Conservation (phyloP, 2,888 invertebrate genomes). For the Rhagonycha lutea region DNA sequence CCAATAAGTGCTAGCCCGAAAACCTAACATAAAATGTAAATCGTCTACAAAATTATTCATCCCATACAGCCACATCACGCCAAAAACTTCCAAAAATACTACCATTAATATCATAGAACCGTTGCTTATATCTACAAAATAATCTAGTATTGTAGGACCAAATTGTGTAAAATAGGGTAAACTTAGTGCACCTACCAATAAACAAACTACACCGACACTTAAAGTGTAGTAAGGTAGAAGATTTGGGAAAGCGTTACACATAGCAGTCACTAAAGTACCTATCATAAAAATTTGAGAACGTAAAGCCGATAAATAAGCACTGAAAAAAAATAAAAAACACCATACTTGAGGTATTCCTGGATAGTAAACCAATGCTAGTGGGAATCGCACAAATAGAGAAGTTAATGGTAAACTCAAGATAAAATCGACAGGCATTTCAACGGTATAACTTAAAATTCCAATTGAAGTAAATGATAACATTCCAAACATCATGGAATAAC, state of each 20-base stretch:
- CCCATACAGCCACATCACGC: constrained; percentile 24
- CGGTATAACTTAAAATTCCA: constrained; percentile 5
- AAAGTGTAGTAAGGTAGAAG: not conserved
- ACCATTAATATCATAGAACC: not conserved
- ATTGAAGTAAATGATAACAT: constrained; percentile 7
- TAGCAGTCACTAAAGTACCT: not conserved
- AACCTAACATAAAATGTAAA: constrained; percentile 35
- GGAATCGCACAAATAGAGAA: constrained; percentile 9
- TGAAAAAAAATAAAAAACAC: constrained; percentile 8
- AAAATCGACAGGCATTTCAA: not conserved
- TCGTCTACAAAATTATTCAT: constrained; percentile 28
- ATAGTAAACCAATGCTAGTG: constrained; percentile 1
- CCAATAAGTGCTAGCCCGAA: constrained; percentile 26
- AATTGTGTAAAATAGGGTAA: constrained; percentile 1
- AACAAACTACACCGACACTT: not conserved
- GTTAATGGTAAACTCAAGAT: not conserved
- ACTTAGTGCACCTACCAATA: not conserved
- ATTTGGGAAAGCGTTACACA: not conserved
- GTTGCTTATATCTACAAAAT: not conserved
- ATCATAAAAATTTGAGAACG: constrained; percentile 6
- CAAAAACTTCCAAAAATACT: constrained; percentile 5
- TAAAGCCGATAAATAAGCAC: constrained; percentile 4
- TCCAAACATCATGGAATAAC: not conserved
- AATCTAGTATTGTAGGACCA: not conserved
- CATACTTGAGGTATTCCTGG: constrained; percentile 9